Base-by-base conservation (phyloP, 2,797 vertebrate genomes). In the Taeniopygia guttata region DNA sequence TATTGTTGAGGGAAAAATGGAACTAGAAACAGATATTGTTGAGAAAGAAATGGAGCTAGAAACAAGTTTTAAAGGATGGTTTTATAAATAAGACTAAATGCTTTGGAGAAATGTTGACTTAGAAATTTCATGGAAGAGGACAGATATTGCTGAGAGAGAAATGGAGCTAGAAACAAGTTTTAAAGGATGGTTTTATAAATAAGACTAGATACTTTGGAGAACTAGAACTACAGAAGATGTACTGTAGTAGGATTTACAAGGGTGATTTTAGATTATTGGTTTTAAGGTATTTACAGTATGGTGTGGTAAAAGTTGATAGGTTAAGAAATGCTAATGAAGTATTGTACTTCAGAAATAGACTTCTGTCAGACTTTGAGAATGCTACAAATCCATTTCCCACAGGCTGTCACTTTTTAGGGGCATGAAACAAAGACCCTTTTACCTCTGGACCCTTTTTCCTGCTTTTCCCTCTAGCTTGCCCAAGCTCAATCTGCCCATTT, bases 341-440 rank as follows among this genome's bases (percentile, higher is more conserved):
- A 27, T 29, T 59, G 26, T 20, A 40, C 40, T 38, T 40, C 40
- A 17, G 36, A 59, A 40, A 59, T 14, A 29, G 12, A 40, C 8
- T 38, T 59, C 36, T 29, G 25, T 59, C 36, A 59, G 36, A 59
- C 36, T 59, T 38, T 59, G 17, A 59, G 9, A 29, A 29, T 59
- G 29, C 58, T 14, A 40, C 36, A 38, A 40, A 40, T 40, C 12
- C 58, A 40, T 40, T 40, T 59, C 8, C 36, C 26, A 40, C 26
- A 14, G 25, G 26, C 16, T 84, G 60, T 6, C 3, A 3, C 2
- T 36, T 67, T 63, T 52, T 17, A 51, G 58, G 84, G 51, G 52
- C 2, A 0, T 10, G 36, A 73, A 1, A 4, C 23, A 54, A 40
- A 76, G 45, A 30, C 5, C 5, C 7, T 43, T 60, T 27, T 42